phyloP scores from a whole-genome alignment of 2,888 invertebrate species.

The Meloe dianella region DNA sequence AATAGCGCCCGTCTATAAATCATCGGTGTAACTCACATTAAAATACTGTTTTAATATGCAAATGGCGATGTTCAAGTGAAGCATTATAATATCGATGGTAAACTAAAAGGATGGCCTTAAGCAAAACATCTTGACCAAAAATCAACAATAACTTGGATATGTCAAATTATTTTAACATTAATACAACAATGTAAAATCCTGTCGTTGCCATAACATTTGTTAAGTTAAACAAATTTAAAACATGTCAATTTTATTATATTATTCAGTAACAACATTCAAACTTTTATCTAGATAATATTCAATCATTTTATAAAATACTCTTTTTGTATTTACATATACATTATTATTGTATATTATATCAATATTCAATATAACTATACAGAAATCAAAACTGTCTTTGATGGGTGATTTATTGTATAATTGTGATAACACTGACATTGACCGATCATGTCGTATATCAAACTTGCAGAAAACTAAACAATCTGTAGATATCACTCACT shows the following conservation, averaged over 20 bases:
- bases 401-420: neutral
- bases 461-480: neutral
- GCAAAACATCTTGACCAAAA: slow-evolving; percentile 42
- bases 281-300: neutral
- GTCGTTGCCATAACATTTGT: slow-evolving; percentile 2
- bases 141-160: slow-evolving; percentile 41
- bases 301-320: neutral
- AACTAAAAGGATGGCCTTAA: slow-evolving; percentile 39
- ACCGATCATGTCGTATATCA: neutral
- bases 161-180: slow-evolving; percentile 7
- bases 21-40: slow-evolving; percentile 55
- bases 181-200: slow-evolving; percentile 1
- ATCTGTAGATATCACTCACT: neutral
- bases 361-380: neutral
- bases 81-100: slow-evolving; percentile 38
- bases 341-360: neutral
- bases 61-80: slow-evolving; percentile 46
- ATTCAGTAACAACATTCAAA: too few relatives aligned
- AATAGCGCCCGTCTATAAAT: slow-evolving; percentile 57
- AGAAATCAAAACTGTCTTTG: neutral
- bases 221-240: neutral
- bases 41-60: slow-evolving; percentile 56
- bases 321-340: too few relatives aligned
- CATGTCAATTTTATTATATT: neutral
- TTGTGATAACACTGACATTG: neutral